Evolutionary conservation across 2,888 invertebrate genomes (phyloP), one percentile per base, ranked within the genome.

Genomic region (Hemistola chrysoprasaria): DNA sequence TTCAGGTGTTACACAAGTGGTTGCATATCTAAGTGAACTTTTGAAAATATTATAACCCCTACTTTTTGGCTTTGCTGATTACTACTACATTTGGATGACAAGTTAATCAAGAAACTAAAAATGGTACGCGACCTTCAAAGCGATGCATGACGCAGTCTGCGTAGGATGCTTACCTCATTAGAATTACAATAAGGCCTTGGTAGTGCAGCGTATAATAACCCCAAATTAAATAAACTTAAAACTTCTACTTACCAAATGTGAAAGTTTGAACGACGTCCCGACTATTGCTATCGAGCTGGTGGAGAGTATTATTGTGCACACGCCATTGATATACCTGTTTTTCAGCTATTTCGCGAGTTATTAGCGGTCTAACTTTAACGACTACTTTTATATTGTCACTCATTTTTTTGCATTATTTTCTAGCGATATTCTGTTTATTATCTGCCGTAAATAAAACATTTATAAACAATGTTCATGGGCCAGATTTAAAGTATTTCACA

Each of bases 351-450:
- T 95, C 94, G 30, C 92, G 90, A 58, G 87, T 74, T 57, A 93
- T 92, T 6, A 93, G 68, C 10, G 94, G 94, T 28, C 95, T 90
- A 49, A 93, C 90, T 86, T 94, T 93, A 45, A 95, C 93, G 42
- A 93, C 94, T 36, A 95, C 95, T 89, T 93, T 92, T 33, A 95
- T 93, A 66, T 92, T 93, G 66, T 92, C 90, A 65, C 91, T 90
- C 92, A 92, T 92, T 63, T 78, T 78, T 33, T 36, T 52, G 48
- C 60, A 61, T 61, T 57, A 53, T 45, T 47, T 25, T 11, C 22
- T 26, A 22, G 3, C 6, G 22, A 30, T 6, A 23, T 31, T 37
- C 25, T n/a, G 23, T 36, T 16, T 23, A 42, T 27, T 45, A 41
- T 34, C 29, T 47, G 8, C 11, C 6, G 9, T 16, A 11, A 31